Base-by-base conservation (phyloP, 2,113 vertebrate species). In the Plectropomus leopardus region DNA sequence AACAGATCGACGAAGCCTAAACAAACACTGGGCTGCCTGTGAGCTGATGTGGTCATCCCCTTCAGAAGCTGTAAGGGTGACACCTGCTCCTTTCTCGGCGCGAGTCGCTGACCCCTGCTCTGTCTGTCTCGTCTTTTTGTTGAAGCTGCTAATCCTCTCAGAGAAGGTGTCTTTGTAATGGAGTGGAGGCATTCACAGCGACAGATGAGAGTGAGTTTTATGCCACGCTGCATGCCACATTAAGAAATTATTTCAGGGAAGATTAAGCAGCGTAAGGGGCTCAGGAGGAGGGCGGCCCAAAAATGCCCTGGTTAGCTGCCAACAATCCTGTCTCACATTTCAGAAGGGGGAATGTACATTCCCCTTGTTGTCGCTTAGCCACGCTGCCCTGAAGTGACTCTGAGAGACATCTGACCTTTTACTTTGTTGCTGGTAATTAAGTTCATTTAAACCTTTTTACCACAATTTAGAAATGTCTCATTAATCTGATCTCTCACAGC, bases 171-270 rank as follows among this genome's bases (percentile, higher is more conserved):
- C 83, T 92, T 89, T 88, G 89, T 86, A 69, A 77, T 55, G 44
- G 77, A 86, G 85, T n/a, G 63, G 40, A 80, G 67, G 75, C 75
- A 76, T 84, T 90, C 81, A 65, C 72, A 61, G 54, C 47, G 42
- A 83, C 84, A 60, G 86, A 88, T 76, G 80, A 86, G 83, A 86
- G 76, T 80, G 72, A 78, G 78, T 84, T 87, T 86, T 73, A 80
- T 60, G 82, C 80, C 78, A 84, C 47, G 54, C 82, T 83, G 89
- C 90, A 86, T 86, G 83, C 83, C 90, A 84, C 83, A 89, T 89
- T 92, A 89, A 85, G 86, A 85, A 91, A 86, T 88, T 78, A 88
- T 90, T 89, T 88, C 79, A 89, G 82, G 57, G 78, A 78, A 91
- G 87, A 94, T 94, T 91, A 92, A 70, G 69, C 72, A 66, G 68